Conservation (phyloP, 2,113 vertebrate species). For the Ophiodon elongatus region DNA sequence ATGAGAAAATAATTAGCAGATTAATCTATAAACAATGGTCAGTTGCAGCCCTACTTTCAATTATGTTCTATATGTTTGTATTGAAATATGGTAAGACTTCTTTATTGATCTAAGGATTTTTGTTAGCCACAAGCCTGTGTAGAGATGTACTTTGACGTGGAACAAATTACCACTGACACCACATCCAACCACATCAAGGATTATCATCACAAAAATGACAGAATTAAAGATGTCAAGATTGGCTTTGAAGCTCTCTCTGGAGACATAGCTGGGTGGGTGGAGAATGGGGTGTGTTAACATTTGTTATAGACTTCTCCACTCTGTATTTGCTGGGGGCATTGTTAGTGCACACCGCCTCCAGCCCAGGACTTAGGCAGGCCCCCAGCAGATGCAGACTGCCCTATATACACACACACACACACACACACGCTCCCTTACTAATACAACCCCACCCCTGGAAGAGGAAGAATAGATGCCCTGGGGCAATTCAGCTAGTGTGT, state of each 20-base stretch:
- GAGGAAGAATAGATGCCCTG: conserved; percentile 81
- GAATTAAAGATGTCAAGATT: conserved; percentile 81
- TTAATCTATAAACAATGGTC: not conserved
- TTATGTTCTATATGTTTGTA: not conserved
- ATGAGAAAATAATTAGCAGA: not conserved
- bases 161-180: conserved; percentile 78
- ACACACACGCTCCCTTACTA: conserved; percentile 59
- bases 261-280: conserved; percentile 70
- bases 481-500: conserved; percentile 86
- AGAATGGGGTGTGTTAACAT: conserved; percentile 71
- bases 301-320: conserved; percentile 84
- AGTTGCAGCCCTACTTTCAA: not conserved
- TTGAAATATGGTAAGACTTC: conserved; percentile 7
- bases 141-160: conserved; percentile 67
- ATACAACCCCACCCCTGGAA: conserved; percentile 71
- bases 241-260: conserved; percentile 81
- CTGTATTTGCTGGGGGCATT: conserved; percentile 93
- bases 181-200: conserved; percentile 84
- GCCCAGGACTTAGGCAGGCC: conserved; percentile 89
- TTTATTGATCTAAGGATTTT: conserved; percentile 38
- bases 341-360: conserved; percentile 89
- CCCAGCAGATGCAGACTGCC: conserved; percentile 89
- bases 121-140: conserved; percentile 41
- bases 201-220: conserved; percentile 85
- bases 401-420: conserved; percentile 49